Evolutionary conservation across 2,888 invertebrate species (phyloP).

Genomic region (Parascotia fuliginaria): DNA sequence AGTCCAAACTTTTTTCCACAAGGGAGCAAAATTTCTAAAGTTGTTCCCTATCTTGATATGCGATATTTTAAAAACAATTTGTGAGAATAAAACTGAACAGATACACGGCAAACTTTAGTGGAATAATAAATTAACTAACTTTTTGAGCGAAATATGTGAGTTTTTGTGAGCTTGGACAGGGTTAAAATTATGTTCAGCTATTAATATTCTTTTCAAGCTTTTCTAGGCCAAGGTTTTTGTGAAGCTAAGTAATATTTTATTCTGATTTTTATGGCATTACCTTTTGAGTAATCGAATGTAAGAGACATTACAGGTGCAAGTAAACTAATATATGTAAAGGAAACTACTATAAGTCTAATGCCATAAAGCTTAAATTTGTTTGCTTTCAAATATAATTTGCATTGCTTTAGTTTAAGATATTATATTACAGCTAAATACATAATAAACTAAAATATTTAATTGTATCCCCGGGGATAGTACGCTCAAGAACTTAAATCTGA

Average conservation of each 20-base stretch:
- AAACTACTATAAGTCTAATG: too few relatives aligned
- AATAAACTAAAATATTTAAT: not conserved
- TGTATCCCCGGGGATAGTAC: not conserved
- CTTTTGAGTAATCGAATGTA: too few relatives aligned
- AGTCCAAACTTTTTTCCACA: conserved; percentile 55
- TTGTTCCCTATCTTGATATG: conserved; percentile 61
- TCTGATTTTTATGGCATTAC: not conserved
- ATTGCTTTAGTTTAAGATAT: too few relatives aligned
- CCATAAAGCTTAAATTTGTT: too few relatives aligned
- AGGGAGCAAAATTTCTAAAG: conserved; percentile 47
- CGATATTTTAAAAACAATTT: conserved; percentile 75
- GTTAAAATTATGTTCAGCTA: conserved; percentile 41
- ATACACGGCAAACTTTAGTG: conserved; percentile 47
- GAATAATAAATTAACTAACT: conserved; percentile 60
- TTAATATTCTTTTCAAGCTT: conserved; percentile 36
- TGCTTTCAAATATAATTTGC: too few relatives aligned
- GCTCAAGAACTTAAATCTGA: not conserved
- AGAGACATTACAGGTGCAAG: too few relatives aligned
- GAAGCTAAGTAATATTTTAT: not conserved
- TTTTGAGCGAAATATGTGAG: conserved; percentile 44
- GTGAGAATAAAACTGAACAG: conserved; percentile 47
- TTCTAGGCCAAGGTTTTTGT: conserved; percentile 22
- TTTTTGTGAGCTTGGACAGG: conserved; percentile 36
- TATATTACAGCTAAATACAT: too few relatives aligned
- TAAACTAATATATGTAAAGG: too few relatives aligned